Evolutionary conservation across 1,140 invertebrate species (phyloP).

Genomic region (Lethocerus indicus): DNA sequence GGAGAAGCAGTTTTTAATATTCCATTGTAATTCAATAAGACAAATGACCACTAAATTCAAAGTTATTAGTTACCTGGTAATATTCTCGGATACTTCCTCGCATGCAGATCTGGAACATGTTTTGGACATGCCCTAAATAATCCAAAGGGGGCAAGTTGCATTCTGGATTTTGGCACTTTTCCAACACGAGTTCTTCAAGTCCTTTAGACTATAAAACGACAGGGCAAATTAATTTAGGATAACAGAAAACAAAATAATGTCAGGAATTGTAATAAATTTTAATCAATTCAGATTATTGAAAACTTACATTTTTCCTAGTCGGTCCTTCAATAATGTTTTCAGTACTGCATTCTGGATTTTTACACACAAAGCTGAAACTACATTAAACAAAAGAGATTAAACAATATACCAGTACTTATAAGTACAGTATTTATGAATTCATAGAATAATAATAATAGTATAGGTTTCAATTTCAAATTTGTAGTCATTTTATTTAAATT

Average conservation of each 20-base stretch:
- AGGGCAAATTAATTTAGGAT: not conserved
- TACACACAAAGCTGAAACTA: constrained; percentile 27
- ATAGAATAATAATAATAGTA: not conserved
- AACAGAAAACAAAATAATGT: not conserved
- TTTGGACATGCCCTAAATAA: constrained; percentile 46
- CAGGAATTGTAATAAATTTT: not conserved
- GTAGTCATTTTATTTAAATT: not conserved
- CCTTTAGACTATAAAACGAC: constrained; percentile 10
- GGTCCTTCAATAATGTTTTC: constrained; percentile 27
- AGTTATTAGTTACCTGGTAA: constrained; percentile 34
- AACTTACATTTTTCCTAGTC: constrained; percentile 22
- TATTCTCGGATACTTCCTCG: constrained; percentile 49
- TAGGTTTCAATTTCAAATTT: not conserved
- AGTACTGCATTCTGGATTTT: constrained; percentile 23
- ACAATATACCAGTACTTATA: not conserved
- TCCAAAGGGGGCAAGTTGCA: constrained; percentile 42
- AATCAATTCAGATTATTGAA: constrained; percentile 2
- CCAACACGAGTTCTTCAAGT: constrained; percentile 27
- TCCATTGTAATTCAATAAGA: not conserved
- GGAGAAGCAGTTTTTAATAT: not conserved
- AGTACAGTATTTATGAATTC: not conserved
- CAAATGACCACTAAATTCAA: constrained; percentile 6
- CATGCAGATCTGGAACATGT: constrained; percentile 48
- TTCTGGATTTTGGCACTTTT: constrained; percentile 44
- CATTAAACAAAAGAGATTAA: constrained; percentile 8